phyloP scores from a whole-genome alignment of 1,140 invertebrate species.

The Drosophila sechellia region DNA sequence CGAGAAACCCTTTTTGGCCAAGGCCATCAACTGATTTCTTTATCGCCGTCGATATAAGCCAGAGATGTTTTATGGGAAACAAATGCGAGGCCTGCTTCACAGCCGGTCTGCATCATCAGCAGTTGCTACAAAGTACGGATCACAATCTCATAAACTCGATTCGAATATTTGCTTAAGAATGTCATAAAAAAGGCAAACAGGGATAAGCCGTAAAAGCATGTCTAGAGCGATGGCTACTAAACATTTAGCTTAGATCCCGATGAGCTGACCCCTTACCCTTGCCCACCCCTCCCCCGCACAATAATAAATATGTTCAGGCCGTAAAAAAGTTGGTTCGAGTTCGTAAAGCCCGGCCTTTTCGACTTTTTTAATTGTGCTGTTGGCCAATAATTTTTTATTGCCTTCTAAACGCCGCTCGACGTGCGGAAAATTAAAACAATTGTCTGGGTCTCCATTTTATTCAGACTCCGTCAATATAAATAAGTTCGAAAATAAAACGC shows the following conservation, averaged over 20 bases:
- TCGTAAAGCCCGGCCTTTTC: constrained; percentile 58
- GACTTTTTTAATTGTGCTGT: constrained; percentile 74
- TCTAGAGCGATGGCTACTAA: constrained; percentile 43
- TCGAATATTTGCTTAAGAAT: constrained; percentile 74
- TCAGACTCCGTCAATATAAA: constrained; percentile 40
- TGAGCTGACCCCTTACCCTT: constrained; percentile 3
- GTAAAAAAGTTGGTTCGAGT: constrained; percentile 64
- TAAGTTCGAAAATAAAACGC: constrained; percentile 67
- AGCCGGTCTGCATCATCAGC: constrained; percentile 58
- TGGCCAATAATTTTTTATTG: constrained; percentile 74
- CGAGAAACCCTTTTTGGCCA: constrained; percentile 27
- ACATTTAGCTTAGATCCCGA: constrained; percentile 9
- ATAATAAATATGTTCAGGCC: constrained; percentile 69
- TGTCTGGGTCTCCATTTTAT: constrained; percentile 41
- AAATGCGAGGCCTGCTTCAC: constrained; percentile 58
- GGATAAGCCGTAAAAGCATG: constrained; percentile 61
- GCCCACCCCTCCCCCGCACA: background rate
- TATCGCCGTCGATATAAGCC: constrained; percentile 65
- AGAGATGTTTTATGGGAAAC: constrained; percentile 62
- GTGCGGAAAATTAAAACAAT: constrained; percentile 70
- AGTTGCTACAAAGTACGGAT: constrained; percentile 63
- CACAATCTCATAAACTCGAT: constrained; percentile 57
- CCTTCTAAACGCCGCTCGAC: constrained; percentile 58
- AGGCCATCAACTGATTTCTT: constrained; percentile 53
- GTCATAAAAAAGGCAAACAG: constrained; percentile 48